Evolutionary conservation across 2,113 vertebrate species (phyloP), one percentile per base, ranked within the genome.

Genomic region (Ascaphus truei): DNA sequence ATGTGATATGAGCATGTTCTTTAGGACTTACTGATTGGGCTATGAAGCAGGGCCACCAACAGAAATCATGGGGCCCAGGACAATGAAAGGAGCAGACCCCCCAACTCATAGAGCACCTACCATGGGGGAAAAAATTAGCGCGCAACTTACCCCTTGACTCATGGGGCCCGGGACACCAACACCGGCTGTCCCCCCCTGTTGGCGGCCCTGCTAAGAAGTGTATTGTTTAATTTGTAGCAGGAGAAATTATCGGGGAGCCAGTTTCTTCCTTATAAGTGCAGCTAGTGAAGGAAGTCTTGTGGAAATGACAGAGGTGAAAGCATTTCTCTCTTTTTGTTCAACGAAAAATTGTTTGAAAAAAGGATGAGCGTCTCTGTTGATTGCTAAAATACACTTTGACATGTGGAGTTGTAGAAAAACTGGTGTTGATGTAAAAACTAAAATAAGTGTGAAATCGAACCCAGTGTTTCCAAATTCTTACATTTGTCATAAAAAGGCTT

Each of bases 311-410:
- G 47, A 39, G 62, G 62, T 52, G 62, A 64, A 64, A 27, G 23
- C 45, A 27, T 37, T 20, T 31, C 30, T 27, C 48, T 33, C 52
- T 30, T 52, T 12, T 64, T 52, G 29, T 64, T 27, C 31, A 5
- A 64, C 16, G 31, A 51, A 64, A 64, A 52, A 31, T 33, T 26
- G 22, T 31, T 34, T 7, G 5, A 33, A 64, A 52, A 52, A 33
- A 52, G 27, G 23, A 25, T 62, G 37, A 45, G 45, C 47, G 50
- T 30, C 31, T 37, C 30, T 27, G 23, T 20, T 64, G 62, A 52
- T 64, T 64, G 62, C 45, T 50, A 26, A 50, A 63, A 50, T 50
- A 50, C 12, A 25, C 43, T 50, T 27, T 63, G 60, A 50, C 60
- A 63, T 50, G 26, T 50, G 45, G 41, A 63, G 48, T 52, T 64